Base-by-base conservation (phyloP, 2,113 vertebrate species). In the Burhinus oedicnemus region DNA sequence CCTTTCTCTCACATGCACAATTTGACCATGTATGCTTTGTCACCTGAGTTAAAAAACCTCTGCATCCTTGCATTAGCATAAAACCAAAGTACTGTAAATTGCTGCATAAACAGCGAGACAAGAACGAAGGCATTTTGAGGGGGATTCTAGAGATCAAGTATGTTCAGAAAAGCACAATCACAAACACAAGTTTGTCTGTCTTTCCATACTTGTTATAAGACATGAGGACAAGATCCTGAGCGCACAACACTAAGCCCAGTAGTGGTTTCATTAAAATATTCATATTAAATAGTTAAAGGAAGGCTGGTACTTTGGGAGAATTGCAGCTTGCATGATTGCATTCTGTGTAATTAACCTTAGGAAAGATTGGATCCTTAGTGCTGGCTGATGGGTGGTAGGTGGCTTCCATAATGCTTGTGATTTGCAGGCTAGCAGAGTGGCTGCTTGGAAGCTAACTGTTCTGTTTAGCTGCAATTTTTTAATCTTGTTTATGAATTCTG, bases 201-300 rank as follows among this genome's bases (percentile, higher is more conserved):
- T 64, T 83, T 68, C 27, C 16, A 4, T 69, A 60, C 11, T 47
- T 54, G 1, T 62, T 60, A 13, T 47, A 8, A 60, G 15, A 72
- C 6, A 21, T 23, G 8, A 4, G 79, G 12, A 47, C 14, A 6
- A 40, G 22, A 5, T 77, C 27, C 51, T 5, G 3, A 79, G 18
- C 40, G 29, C 42, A 32, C 0, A 2, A 12, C 32, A 42, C 26
- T 15, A 1, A 66, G 7, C 8, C 42, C n/a, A 32, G 26, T 13
- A 61, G 3, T 11, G 34, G 14, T 60, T 83, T 61, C 17, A 70
- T 26, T 69, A 62, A 65, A 93, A 77, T n/a, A 54, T 15, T 69
- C 6, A 3, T 44, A 26, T 72, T 52, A 66, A 40, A 32, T 66
- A 57, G 5, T 15, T 72, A 62, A 71, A 76, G 38, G 11, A 62